Base-by-base conservation (phyloP, 2,888 invertebrate species). In the Dilophus febrilis region DNA sequence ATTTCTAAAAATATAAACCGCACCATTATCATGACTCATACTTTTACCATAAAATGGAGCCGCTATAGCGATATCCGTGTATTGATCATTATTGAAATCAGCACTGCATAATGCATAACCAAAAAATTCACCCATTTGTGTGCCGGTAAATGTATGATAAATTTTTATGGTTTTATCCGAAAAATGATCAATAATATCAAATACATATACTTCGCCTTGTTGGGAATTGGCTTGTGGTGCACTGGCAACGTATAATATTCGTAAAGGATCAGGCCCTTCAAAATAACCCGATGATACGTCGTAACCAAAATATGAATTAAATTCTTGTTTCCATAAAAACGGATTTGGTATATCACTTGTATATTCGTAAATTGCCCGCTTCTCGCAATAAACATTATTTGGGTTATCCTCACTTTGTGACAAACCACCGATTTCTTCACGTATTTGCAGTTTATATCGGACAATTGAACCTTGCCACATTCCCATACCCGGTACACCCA, bases 81-180 rank as follows among this genome's bases (percentile, higher is more conserved):
- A 60, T 0, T 64, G 66, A 51, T 79, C 78, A 2, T 63, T 64
- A 51, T 76, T 74, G 7, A 78, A 52, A 54, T 79, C 77, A 34
- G 70, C 70, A 3, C 70, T 68, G 13, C 71, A 55, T 10, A 80
- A 49, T 2, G 72, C 54, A 17, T 71, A 68, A 1, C 79, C 79
- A 50, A 75, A 80, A 53, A 75, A 77, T 50, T 74, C 74, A 1
- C 77, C 77, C 41, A 70, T 57, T 46, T 71, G 66, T 11, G 54
- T 50, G 1, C 73, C 72, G 3, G 52, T 51, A 41, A 63, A 63
- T 13, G 56, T 55, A 31, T 51, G 52, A 35, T 49, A 50, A 33
- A 54, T 56, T 3, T 50, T 50, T 17, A 61, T 59, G 10, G 47
- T 42, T 13, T 37, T 46, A 0, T 49, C 45, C 10, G 40, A 30